phyloP scores from a whole-genome alignment of 2,113 vertebrate species.

The Lepus timidus region DNA sequence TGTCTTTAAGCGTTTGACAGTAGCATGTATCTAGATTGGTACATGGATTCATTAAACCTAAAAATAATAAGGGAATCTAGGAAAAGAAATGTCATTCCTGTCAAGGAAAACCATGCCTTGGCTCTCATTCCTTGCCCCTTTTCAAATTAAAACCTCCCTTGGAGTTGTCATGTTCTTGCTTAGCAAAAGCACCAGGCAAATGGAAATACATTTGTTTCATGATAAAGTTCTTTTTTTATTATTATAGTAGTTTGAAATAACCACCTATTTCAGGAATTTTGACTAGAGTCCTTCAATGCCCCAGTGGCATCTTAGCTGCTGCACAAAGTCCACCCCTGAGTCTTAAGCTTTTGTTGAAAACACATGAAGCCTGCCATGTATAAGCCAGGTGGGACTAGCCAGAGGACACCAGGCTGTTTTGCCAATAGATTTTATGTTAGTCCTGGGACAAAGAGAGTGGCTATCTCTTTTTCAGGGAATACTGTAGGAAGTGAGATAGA shows the following conservation, averaged over 20 bases:
- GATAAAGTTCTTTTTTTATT: background rate
- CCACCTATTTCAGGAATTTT: background rate
- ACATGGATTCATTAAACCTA: background rate
- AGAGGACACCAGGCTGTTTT: background rate
- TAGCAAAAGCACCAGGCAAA: slow-evolving; percentile 25
- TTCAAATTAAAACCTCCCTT: background rate
- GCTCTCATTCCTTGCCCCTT: background rate
- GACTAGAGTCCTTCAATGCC: background rate
- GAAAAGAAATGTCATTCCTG: background rate
- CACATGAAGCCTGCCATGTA: background rate
- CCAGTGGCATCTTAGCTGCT: no score
- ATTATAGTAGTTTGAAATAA: background rate
- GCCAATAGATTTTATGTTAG: background rate
- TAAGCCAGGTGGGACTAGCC: background rate
- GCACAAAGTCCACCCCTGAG: no score
- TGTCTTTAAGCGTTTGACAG: background rate
- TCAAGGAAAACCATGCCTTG: background rate
- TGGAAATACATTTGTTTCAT: background rate
- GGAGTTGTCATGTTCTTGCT: background rate
- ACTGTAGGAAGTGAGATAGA: background rate
- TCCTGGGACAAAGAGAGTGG: background rate
- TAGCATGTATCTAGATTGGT: background rate
- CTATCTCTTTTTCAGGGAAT: background rate
- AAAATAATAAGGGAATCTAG: background rate
- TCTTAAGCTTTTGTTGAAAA: slow-evolving; percentile 16